A percentile compares a stretch with the other conserved stretches of the same genome.
phyloP scores from a whole-genome alignment of 2,113 vertebrate genomes.

The Corapipo altera region DNA sequence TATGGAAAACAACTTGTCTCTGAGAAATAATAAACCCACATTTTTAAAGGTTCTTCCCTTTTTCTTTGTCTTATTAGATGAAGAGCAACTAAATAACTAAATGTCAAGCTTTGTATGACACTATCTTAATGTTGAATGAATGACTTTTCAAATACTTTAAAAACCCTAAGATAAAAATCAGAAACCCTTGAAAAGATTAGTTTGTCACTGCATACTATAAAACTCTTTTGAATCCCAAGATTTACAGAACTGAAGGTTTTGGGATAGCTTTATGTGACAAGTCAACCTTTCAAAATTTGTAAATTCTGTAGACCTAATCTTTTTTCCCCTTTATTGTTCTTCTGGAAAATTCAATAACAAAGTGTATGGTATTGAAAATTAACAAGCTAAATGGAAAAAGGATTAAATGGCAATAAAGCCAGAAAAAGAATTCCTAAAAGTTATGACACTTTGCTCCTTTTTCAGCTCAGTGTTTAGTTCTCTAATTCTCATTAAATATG shows the following conservation, averaged over 20 bases:
- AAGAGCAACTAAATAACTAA: slow-evolving; percentile 30
- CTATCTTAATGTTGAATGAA: background rate
- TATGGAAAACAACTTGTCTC: slow-evolving; percentile 38
- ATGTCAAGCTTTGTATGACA: slow-evolving; percentile 26
- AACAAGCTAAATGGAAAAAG: background rate
- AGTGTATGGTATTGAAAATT: background rate
- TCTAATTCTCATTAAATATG: background rate
- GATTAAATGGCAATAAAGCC: background rate
- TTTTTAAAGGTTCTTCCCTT: slow-evolving; percentile 31
- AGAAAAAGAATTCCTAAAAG: background rate
- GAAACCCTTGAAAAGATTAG: background rate
- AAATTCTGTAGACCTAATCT: background rate
- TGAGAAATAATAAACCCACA: background rate
- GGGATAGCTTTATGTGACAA: background rate
- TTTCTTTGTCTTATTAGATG: slow-evolving; percentile 25
- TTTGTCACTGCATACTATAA: background rate
- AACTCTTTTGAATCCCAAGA: background rate
- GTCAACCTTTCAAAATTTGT: background rate
- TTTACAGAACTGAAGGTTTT: background rate
- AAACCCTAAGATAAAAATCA: background rate
- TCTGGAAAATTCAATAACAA: background rate
- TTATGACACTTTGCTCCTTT: background rate
- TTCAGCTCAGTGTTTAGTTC: background rate
- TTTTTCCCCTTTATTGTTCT: background rate
- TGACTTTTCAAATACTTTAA: background rate